Evolutionary conservation across 2,113 vertebrate genomes (phyloP).

Genomic region (Campylomormyrus tamandua): DNA sequence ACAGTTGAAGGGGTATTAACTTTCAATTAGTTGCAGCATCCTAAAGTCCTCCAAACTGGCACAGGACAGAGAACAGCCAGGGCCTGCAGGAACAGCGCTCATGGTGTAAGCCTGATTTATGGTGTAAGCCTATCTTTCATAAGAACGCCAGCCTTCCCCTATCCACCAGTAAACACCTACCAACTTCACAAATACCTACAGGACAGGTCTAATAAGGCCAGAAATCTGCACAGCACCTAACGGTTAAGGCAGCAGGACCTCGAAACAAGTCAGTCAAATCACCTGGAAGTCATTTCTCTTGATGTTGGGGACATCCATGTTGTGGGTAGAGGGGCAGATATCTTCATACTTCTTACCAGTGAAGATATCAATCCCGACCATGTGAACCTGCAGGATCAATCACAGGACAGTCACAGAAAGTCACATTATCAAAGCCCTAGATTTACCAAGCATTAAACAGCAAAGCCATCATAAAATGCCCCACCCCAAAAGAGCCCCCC

Average conservation of each 20-base stretch:
- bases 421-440: neutral
- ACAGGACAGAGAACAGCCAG: neutral
- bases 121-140: neutral
- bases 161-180: neutral
- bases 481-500: too few relatives aligned
- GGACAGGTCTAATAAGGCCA: neutral
- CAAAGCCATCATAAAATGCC: neutral
- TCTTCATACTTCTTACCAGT: constrained; percentile 97
- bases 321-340: constrained; percentile 97
- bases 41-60: neutral
- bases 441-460: neutral
- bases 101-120: neutral
- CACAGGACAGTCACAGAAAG: neutral
- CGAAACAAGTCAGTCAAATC: constrained; percentile 23
- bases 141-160: neutral
- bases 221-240: neutral
- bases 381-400: constrained; percentile 70
- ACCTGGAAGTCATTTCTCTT: constrained; percentile 95
- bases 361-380: constrained; percentile 98
- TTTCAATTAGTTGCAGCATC: neutral
- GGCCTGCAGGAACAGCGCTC: neutral
- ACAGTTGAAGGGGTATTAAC: neutral
- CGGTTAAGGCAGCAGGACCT: neutral
- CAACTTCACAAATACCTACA: neutral
- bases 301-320: constrained; percentile 97